Evolutionary conservation across 2,888 invertebrate genomes (phyloP), one percentile per base, ranked within the genome.

Genomic region (Coenonympha arcania): DNA sequence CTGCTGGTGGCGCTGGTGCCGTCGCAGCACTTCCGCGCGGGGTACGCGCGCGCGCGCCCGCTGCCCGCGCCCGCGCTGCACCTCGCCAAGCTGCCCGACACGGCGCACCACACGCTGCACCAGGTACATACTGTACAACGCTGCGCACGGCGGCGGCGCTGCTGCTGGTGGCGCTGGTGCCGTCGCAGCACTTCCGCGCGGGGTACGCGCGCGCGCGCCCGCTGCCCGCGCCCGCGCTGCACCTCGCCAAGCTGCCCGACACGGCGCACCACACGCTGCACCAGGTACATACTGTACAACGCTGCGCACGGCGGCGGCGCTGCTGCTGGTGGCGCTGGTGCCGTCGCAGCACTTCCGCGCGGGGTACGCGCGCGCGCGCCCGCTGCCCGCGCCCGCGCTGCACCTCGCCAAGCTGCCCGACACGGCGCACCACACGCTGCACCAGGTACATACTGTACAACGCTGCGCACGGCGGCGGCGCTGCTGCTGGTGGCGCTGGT

Each of bases 281-380:
- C 61, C 89, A 89, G 79, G 82, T 81, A 40, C 1, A 2, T 33
- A 6, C 2, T 16, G 9, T 18, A 6, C 3, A 9, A 8, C n/a
- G n/a, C n/a, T 97, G 48, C 88, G 97, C 0, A 71, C 86, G 80
- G 96, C 95, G 48, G 96, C 97, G 16, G 96, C 96, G 22, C 91
- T 93, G 69, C 88, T 98, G 50, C 86, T 98, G 56, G 95, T 97
- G 18, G 94, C 96, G 5, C 82, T 98, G 58, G 95, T 98, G 52
- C 97, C 97, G 1, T 95, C 94, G 67, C 92, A 93, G 56, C 93
- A 94, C 69, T 97, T 97, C 86, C 89, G 96, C 50, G 94, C 96
- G 62, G 93, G 94, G 28, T 96, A 94, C 80, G 88, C 95, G 49
- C 85, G 90, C 66, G 71, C 90, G 59, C 69, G 89, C 70, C 82